phyloP scores from a whole-genome alignment of 1,140 invertebrate genomes.

The Hyles euphorbiae region DNA sequence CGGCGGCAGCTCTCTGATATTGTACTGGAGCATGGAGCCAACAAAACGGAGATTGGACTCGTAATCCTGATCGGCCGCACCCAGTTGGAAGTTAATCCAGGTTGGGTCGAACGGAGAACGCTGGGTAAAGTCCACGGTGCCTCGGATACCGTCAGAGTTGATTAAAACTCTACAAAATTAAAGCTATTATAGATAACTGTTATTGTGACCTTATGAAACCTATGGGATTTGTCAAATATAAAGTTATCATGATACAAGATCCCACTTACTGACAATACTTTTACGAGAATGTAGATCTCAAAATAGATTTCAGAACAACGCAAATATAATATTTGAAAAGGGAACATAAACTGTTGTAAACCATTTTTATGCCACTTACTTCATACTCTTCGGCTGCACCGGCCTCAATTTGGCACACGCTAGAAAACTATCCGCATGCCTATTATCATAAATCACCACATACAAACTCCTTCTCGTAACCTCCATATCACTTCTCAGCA shows the following conservation, averaged over 20 bases:
- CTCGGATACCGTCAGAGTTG: constrained; percentile 87
- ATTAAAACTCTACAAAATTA: constrained; percentile 79
- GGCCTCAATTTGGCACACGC: constrained; percentile 89
- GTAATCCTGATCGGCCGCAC: constrained; percentile 77
- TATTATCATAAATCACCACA: constrained; percentile 89
- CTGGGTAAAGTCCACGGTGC: constrained; percentile 87
- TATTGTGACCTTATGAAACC: too few relatives aligned
- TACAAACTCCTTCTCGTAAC: constrained; percentile 86
- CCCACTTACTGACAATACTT: too few relatives aligned
- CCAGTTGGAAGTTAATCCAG: constrained; percentile 84
- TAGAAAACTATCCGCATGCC: constrained; percentile 86
- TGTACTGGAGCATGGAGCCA: constrained; percentile 76
- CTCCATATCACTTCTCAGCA: constrained; percentile 81
- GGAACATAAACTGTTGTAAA: too few relatives aligned
- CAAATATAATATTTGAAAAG: too few relatives aligned
- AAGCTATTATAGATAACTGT: too few relatives aligned
- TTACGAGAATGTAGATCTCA: too few relatives aligned
- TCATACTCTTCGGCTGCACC: constrained; percentile 79
- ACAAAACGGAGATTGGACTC: constrained; percentile 80
- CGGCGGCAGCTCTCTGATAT: constrained; percentile 83
- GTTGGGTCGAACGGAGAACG: constrained; percentile 90
- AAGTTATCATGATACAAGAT: too few relatives aligned
- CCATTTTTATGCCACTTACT: constrained; percentile 75
- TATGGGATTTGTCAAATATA: too few relatives aligned
- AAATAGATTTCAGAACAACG: too few relatives aligned